These are phyloP conservation scores for Amphiura filiformis DNA, from an alignment of 35 echinoderm and acorn worm species.

Conservation along the genomic window DNA sequence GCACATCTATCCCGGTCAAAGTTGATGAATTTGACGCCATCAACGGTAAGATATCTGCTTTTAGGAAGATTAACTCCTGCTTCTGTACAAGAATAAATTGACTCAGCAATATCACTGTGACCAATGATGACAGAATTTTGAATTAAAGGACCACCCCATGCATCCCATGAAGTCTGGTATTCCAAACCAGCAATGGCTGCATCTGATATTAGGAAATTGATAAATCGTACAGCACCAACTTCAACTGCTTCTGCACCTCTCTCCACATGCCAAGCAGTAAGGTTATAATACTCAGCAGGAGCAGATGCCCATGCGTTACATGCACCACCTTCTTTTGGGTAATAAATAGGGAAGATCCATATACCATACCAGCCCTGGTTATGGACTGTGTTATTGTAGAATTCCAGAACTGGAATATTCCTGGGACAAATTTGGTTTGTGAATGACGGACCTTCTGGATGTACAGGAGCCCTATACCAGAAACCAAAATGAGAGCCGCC, in stretches of 20 bases:
- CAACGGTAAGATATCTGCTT: slow-evolving; percentile 37
- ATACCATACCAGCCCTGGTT: slow-evolving; percentile 69
- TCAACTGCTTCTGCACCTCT: slow-evolving; percentile 65
- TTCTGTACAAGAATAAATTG: slow-evolving; percentile 18
- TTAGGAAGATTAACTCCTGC: slow-evolving; percentile 47
- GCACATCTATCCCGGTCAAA: slow-evolving; percentile 51
- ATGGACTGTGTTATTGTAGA: slow-evolving; percentile 70
- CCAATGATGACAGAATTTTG: slow-evolving; percentile 65
- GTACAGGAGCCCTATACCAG: slow-evolving; percentile 64
- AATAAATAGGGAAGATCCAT: slow-evolving; percentile 58
- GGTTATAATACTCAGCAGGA: slow-evolving; percentile 20
- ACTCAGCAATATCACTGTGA: slow-evolving; percentile 18
- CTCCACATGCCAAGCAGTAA: slow-evolving; percentile 57
- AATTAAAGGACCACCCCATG: slow-evolving; percentile 52
- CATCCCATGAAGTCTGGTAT: slow-evolving; percentile 16
- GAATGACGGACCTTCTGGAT: slow-evolving; percentile 65
- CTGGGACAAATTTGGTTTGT: slow-evolving; percentile 55
- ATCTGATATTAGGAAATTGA: slow-evolving; percentile 63
- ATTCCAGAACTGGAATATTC: slow-evolving; percentile 46
- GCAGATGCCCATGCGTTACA: slow-evolving; percentile 20
- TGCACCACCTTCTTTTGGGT: slow-evolving; percentile 42
- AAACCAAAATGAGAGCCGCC: slow-evolving; percentile 71
- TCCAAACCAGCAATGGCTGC: slow-evolving; percentile 48
- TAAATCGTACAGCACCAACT: slow-evolving; percentile 58
- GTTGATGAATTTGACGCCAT: slow-evolving; percentile 73